Evolutionary conservation across 2,888 invertebrate species (phyloP).

Genomic region (Caenorhabditis panamensis): DNA sequence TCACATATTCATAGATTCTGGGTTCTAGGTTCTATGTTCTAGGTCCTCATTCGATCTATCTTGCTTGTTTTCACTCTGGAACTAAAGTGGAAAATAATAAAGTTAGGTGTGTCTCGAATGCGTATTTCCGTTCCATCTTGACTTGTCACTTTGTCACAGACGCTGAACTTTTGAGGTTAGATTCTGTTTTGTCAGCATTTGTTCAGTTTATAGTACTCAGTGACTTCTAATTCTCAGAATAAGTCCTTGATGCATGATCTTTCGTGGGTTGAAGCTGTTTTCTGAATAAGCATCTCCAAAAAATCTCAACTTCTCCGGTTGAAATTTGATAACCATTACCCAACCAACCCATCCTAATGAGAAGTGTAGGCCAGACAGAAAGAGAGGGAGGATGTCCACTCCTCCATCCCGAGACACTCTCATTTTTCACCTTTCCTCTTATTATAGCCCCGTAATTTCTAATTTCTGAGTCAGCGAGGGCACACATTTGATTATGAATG

Average conservation of each 20-base stretch:
- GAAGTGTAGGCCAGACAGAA: conserved; percentile 23
- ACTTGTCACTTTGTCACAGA: not conserved
- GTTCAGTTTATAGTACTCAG: no score
- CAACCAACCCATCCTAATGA: conserved; percentile 40
- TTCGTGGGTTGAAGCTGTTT: no score
- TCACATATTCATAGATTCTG: not conserved
- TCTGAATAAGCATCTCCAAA: no score
- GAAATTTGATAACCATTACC: conserved; percentile 57
- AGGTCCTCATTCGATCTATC: no score
- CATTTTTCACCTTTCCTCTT: conserved; percentile 58
- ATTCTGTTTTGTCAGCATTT: no score
- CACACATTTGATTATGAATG: conserved; percentile 47
- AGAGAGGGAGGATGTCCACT: conserved; percentile 23
- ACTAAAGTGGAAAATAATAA: conserved; percentile 16
- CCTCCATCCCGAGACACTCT: conserved; percentile 21
- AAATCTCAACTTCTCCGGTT: no score
- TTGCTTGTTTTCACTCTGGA: not conserved
- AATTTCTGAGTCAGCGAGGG: conserved; percentile 33
- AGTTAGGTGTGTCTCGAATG: conserved; percentile 11
- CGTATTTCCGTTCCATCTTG: not conserved
- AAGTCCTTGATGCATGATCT: no score
- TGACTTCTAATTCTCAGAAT: no score
- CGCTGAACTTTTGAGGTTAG: conserved; percentile 23
- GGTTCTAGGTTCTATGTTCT: no score
- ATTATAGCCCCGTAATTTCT: conserved; percentile 22